These are phyloP conservation scores for Byasa hedistus DNA, from an alignment of 2,888 invertebrate genomes.

Conservation along the genomic window DNA sequence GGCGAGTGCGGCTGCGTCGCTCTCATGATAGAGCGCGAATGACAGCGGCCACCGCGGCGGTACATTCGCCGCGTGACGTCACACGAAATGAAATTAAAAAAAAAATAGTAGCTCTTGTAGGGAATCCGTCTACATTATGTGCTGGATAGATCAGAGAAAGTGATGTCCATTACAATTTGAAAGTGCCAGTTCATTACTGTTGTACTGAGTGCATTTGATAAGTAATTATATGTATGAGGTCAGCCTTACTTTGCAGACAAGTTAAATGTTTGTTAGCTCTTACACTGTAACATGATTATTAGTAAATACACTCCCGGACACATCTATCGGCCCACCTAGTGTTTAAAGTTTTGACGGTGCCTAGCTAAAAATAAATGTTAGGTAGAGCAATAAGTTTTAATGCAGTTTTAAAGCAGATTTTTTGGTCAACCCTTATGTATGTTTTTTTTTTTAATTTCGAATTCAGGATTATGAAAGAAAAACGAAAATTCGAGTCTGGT, in stretches of 20 bases:
- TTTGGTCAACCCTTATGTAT: no score
- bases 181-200: constrained; percentile 61
- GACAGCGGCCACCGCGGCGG: constrained; percentile 54
- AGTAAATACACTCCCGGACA: no score
- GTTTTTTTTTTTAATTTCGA: no score
- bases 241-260: not conserved
- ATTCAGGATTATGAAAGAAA: no score
- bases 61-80: constrained; percentile 61
- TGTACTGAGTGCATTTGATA: constrained; percentile 39
- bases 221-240: constrained; percentile 5
- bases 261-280: no score
- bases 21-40: constrained; percentile 68
- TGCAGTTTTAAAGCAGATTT: no score
- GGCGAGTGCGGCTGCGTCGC: constrained; percentile 54
- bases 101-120: constrained; percentile 55
- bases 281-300: no score
- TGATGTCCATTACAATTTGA: constrained; percentile 55
- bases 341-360: no score
- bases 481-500: no score
- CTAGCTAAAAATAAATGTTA: no score
- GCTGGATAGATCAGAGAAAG: constrained; percentile 57
- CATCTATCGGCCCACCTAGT: no score
- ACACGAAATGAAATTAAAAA: constrained; percentile 68
- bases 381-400: no score
- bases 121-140: constrained; percentile 58